These are phyloP conservation scores for Drosophila bocki DNA, from an alignment of 1,140 invertebrate genomes.

Conservation along the genomic window DNA sequence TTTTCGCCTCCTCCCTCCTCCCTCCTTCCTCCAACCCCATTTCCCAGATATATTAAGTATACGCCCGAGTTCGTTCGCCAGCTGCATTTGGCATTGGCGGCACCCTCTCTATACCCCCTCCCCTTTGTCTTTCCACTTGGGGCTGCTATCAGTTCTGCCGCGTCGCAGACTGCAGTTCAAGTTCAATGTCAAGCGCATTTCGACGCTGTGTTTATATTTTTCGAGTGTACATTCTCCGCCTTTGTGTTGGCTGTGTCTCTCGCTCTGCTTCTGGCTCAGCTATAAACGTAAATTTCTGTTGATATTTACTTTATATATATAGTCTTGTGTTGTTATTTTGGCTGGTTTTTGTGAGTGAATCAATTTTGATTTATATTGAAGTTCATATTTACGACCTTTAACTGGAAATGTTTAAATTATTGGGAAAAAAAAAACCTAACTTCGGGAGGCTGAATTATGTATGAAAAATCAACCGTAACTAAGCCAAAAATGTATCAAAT, in stretches of 20 bases:
- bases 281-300: conserved; percentile 60
- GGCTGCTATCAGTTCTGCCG: conserved; percentile 34
- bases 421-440: not conserved
- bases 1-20: not conserved
- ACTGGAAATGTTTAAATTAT: conserved; percentile 1
- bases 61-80: conserved; percentile 45
- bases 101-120: not conserved
- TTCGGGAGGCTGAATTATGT: too few relatives aligned
- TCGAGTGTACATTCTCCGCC: conserved; percentile 25
- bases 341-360: conserved; percentile 4
- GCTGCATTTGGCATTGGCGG: conserved; percentile 37
- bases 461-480: too few relatives aligned
- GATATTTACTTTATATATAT: conserved; percentile 58
- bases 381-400: conserved; percentile 2
- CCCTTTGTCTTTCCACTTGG: not conserved
- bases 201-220: conserved; percentile 52
- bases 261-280: conserved; percentile 7
- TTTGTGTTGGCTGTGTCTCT: conserved; percentile 42
- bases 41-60: conserved; percentile 33
- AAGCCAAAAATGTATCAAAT: too few relatives aligned
- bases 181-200: conserved; percentile 84
- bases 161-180: conserved; percentile 75
- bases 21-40: not conserved
- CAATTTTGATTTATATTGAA: conserved; percentile 36
- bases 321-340: conserved; percentile 16